phyloP scores from a whole-genome alignment of 2,888 invertebrate species.

The Drosophila affinis region DNA sequence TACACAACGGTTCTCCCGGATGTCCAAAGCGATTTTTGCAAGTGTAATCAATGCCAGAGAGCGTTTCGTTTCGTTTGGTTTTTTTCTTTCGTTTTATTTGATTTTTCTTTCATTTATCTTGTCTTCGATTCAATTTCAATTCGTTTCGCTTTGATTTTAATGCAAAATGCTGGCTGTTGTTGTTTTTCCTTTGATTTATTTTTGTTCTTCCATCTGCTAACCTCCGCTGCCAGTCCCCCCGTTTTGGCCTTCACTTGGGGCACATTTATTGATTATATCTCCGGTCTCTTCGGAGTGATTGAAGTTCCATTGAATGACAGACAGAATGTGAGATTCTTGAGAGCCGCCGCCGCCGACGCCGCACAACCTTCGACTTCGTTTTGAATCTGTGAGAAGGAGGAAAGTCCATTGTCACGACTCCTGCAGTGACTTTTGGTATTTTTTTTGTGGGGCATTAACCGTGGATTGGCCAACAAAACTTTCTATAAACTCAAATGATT shows the following conservation, averaged over 20 bases:
- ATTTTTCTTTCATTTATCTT: conserved; percentile 33
- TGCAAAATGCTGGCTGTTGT: conserved; percentile 46
- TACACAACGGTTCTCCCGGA: conserved; percentile 58
- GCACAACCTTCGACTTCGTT: conserved; percentile 36
- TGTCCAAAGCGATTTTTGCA: conserved; percentile 66
- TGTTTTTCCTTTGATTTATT: conserved; percentile 25
- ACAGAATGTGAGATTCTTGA: conserved; percentile 49
- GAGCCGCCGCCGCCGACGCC: neutral
- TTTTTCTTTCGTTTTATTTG: conserved; percentile 10
- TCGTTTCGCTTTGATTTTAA: conserved; percentile 56
- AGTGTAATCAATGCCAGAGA: conserved; percentile 60
- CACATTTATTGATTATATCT: conserved; percentile 70
- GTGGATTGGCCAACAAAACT: conserved; percentile 12
- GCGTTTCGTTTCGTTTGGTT: conserved; percentile 31
- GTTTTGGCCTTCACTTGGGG: conserved; percentile 9
- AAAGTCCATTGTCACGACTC: conserved; percentile 72
- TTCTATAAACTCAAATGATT: neutral
- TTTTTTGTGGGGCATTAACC: neutral
- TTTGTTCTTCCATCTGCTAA: conserved; percentile 29
- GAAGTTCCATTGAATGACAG: conserved; percentile 62
- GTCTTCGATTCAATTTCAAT: conserved; percentile 51
- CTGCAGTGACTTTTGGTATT: conserved; percentile 43
- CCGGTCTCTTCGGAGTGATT: conserved; percentile 52
- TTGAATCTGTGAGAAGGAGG: conserved; percentile 36
- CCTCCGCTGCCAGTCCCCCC: neutral